Conservation (phyloP, 2,797 vertebrate species). For the Varecia variegata region DNA sequence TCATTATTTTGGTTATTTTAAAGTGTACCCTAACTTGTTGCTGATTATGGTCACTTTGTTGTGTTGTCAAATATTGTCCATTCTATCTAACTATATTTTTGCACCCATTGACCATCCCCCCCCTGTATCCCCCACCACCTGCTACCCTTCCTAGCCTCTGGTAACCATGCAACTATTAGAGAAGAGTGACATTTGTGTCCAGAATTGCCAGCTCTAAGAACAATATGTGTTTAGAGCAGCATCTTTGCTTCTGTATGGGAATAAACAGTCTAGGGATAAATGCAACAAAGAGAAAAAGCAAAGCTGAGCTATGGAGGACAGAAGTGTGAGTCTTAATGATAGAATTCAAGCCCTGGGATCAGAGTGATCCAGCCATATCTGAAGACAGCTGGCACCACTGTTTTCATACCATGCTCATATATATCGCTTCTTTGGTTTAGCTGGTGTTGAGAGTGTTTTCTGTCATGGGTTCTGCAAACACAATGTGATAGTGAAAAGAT, state of each 20-base stretch:
- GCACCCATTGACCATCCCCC: neutral
- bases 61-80: neutral
- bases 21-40: neutral
- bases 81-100: neutral
- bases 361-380: neutral
- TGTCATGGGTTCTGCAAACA: neutral
- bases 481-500: neutral
- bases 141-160: neutral
- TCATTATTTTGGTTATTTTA: neutral
- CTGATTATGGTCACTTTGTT: neutral
- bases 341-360: neutral
- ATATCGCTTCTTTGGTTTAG: neutral
- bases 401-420: neutral
- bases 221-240: neutral
- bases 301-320: neutral
- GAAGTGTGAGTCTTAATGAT: neutral
- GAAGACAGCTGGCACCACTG: neutral
- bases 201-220: neutral
- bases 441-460: neutral
- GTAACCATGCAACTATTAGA: neutral
- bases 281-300: neutral
- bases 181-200: neutral
- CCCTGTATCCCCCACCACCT: neutral
- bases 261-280: neutral
- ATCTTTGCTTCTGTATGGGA: neutral